Evolutionary conservation across 2,797 vertebrate genomes (phyloP).

Genomic region (Pantherophis vulpinus): DNA sequence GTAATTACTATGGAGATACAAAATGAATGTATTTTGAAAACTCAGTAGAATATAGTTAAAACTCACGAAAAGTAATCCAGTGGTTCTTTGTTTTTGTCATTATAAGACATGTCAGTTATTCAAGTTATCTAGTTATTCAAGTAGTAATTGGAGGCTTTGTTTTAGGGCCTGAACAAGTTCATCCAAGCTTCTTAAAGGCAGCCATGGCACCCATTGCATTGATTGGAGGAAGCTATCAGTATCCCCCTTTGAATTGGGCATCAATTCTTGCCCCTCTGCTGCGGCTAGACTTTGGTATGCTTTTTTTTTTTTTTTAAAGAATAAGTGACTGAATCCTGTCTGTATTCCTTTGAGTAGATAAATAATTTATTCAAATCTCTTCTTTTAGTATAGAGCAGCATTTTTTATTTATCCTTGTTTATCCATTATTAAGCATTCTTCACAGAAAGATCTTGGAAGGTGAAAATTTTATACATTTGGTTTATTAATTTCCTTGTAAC

Average conservation of each 20-base stretch:
- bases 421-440: background rate
- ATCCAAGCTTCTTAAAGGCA: constrained; percentile 74
- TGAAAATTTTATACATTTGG: background rate
- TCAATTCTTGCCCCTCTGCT: constrained; percentile 88
- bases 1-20: background rate
- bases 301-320: background rate
- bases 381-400: background rate
- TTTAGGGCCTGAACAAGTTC: constrained; percentile 82
- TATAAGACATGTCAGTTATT: background rate
- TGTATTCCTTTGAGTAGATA: background rate
- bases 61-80: background rate
- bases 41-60: background rate
- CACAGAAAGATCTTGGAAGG: background rate
- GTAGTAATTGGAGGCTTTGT: constrained; percentile 25
- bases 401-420: background rate
- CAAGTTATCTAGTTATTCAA: background rate
- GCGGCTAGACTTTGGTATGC: constrained; percentile 86
- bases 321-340: background rate
- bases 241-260: constrained; percentile 92
- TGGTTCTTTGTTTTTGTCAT: background rate
- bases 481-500: background rate
- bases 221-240: constrained; percentile 81
- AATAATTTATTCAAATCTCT: background rate
- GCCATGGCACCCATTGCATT: constrained; percentile 77
- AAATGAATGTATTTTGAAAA: background rate